Conservation (phyloP, 2,113 vertebrate genomes). For the Coptodon rendalli region DNA sequence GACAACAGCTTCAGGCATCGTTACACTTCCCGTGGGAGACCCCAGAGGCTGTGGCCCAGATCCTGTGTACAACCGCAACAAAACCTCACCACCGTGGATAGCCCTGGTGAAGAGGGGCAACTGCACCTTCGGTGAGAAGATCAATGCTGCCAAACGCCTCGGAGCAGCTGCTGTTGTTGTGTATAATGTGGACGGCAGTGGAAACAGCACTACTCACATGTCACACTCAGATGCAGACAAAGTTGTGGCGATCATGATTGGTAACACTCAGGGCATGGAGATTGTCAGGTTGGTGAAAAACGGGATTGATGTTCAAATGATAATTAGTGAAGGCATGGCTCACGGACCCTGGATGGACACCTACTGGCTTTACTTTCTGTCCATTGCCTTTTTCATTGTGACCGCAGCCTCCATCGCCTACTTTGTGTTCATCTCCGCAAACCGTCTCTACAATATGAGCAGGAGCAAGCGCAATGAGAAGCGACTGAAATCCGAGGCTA, state of each 20-base stretch:
- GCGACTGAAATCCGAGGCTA: constrained; percentile 80
- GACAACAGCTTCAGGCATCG: constrained; percentile 1
- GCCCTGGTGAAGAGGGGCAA: constrained; percentile 86
- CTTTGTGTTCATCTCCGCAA: constrained; percentile 62
- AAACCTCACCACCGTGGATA: constrained; percentile 69
- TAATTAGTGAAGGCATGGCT: constrained; percentile 25
- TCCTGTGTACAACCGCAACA: constrained; percentile 21
- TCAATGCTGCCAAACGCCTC: constrained; percentile 61
- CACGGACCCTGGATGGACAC: constrained; percentile 56
- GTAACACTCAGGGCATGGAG: constrained; percentile 53
- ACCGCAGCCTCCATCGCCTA: constrained; percentile 61
- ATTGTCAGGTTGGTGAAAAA: constrained; percentile 34
- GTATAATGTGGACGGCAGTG: constrained; percentile 73
- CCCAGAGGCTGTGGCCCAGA: constrained; percentile 48
- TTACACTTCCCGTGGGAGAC: constrained; percentile 49
- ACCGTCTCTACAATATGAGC: constrained; percentile 47
- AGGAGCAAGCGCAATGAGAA: constrained; percentile 58
- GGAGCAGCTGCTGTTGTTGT: constrained; percentile 81
- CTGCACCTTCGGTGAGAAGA: constrained; percentile 83
- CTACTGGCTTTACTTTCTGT: constrained; percentile 71
- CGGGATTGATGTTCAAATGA: constrained; percentile 42
- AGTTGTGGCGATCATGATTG: constrained; percentile 63
- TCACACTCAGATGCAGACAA: neutral
- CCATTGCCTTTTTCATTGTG: constrained; percentile 68
- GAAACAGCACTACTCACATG: constrained; percentile 72